Evolutionary conservation across 2,888 invertebrate species (phyloP).

Genomic region (Himalopsyche japonica): DNA sequence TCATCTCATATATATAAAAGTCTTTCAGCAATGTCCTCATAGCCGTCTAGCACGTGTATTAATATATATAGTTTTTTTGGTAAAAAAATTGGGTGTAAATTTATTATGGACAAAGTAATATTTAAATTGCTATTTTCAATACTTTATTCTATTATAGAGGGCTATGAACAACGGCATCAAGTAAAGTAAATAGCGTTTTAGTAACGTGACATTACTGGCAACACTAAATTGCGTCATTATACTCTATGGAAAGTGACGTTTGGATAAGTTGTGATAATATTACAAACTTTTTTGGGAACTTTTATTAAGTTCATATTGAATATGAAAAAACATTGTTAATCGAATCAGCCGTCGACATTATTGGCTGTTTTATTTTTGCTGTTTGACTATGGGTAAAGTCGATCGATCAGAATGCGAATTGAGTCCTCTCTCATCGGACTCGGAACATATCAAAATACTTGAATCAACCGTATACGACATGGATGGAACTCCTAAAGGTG

Average conservation of each 20-base stretch:
- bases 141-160: too few species aligned
- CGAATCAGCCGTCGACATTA: not conserved
- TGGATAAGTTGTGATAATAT: not conserved
- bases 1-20: too few species aligned
- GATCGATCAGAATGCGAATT: constrained; percentile 53
- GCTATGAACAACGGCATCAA: too few species aligned
- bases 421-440: constrained; percentile 54
- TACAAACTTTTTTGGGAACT: not conserved
- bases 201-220: not conserved
- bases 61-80: too few species aligned
- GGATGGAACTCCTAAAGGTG: constrained; percentile 86
- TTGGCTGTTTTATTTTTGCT: not conserved
- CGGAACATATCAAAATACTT: constrained; percentile 81
- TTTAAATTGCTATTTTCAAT: too few species aligned
- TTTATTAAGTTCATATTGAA: not conserved
- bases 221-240: not conserved
- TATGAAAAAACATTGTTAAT: not conserved
- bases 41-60: too few species aligned
- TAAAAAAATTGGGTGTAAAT: too few species aligned
- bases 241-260: not conserved
- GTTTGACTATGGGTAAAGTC: constrained; percentile 55
- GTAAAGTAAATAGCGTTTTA: too few species aligned
- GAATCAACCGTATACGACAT: constrained; percentile 86
- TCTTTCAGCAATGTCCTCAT: too few species aligned
- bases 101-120: too few species aligned